These are phyloP conservation scores for Rotaria socialis DNA, from an alignment of 2,888 invertebrate genomes.

Conservation along the genomic window DNA sequence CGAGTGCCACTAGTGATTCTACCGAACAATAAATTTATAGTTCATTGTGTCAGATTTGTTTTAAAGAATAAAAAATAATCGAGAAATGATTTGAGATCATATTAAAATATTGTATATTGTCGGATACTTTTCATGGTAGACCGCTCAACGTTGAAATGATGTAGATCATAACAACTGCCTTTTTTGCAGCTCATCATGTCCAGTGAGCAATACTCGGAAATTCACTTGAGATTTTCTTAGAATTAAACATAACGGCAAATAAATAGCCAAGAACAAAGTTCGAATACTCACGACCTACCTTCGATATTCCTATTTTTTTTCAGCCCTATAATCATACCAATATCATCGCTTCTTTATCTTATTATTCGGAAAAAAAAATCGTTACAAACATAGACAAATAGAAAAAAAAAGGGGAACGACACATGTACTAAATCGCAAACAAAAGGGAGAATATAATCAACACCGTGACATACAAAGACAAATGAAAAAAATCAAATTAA, in stretches of 20 bases:
- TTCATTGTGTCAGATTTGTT: background rate
- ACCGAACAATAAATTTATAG: background rate
- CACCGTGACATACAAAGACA: constrained; percentile 18
- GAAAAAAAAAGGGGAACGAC: background rate
- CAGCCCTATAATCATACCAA: background rate
- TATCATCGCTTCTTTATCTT: background rate
- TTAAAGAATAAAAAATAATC: background rate
- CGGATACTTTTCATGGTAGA: no score
- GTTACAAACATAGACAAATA: constrained; percentile 8
- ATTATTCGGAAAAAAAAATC: background rate
- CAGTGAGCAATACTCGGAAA: no score
- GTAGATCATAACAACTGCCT: no score
- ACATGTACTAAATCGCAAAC: background rate
- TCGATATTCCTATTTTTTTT: background rate
- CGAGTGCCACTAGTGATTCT: background rate
- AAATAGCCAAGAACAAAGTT: no score
- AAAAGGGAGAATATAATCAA: background rate
- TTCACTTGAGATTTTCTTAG: no score
- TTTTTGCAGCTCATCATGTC: no score
- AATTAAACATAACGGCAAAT: no score
- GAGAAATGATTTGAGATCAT: background rate
- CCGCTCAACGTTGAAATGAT: no score
- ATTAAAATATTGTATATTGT: no score
- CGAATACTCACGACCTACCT: no score
- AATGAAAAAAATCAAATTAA: background rate